These are phyloP conservation scores for Petaurus breviceps DNA, from an alignment of 2,113 vertebrate genomes.

Conservation along the genomic window DNA sequence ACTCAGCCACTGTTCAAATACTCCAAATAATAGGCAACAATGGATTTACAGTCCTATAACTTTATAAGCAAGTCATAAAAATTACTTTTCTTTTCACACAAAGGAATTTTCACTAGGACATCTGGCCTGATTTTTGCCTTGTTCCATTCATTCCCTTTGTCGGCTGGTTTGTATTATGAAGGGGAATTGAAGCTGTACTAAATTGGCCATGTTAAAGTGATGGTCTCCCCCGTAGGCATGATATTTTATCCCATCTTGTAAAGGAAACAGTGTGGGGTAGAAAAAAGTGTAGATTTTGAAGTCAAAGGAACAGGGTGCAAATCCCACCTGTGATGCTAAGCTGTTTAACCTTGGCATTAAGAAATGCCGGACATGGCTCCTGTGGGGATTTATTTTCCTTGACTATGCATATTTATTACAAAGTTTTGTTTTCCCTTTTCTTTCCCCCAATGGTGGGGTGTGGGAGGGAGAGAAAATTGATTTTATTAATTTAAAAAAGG, in stretches of 20 bases:
- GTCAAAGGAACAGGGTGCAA: neutral
- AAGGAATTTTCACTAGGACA: slow-evolving; percentile 36
- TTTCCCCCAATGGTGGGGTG: neutral
- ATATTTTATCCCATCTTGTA: neutral
- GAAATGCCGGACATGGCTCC: neutral
- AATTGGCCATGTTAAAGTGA: neutral
- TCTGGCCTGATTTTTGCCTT: neutral
- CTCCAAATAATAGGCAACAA: neutral
- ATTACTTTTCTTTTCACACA: slow-evolving; percentile 44
- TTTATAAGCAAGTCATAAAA: slow-evolving; percentile 13
- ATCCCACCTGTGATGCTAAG: neutral
- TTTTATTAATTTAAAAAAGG: neutral
- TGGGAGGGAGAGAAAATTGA: neutral
- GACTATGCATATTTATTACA: neutral
- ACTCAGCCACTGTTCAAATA: neutral
- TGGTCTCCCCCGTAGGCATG: neutral
- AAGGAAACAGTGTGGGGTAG: neutral
- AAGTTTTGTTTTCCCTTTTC: neutral
- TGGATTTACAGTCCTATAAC: neutral
- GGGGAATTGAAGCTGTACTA: neutral
- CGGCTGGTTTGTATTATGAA: neutral
- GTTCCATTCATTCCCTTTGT: neutral
- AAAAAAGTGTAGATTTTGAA: neutral
- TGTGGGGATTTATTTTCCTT: neutral
- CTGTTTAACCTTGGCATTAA: neutral